Percentiles rank a stretch among this genome's conserved stretches.
phyloP scores from a whole-genome alignment of 2,113 vertebrate species.

The Gracilinanus agilis region DNA sequence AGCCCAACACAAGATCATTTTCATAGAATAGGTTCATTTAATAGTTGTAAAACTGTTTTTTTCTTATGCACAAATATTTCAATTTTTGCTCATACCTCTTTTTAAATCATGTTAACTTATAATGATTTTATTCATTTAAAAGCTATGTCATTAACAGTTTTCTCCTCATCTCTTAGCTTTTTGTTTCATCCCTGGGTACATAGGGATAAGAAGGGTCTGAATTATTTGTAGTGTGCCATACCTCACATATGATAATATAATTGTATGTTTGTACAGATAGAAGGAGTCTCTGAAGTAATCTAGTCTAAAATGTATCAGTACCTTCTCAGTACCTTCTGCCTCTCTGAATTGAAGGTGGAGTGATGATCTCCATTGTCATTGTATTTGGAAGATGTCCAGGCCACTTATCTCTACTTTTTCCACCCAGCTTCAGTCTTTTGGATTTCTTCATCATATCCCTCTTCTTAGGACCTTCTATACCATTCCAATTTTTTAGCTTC shows the following conservation, averaged over 20 bases:
- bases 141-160: neutral
- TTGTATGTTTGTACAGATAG: neutral
- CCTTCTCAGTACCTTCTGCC: neutral
- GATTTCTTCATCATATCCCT: neutral
- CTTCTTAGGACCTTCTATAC: neutral
- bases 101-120: neutral
- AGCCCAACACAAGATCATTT: neutral
- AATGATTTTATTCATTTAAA: neutral
- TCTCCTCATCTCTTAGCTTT: neutral
- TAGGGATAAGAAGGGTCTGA: neutral
- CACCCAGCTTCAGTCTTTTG: neutral
- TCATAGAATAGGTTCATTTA: neutral
- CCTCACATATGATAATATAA: neutral
- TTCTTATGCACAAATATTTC: neutral
- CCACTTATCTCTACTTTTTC: neutral
- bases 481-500: neutral
- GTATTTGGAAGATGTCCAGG: neutral
- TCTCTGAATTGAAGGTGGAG: neutral
- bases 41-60: neutral
- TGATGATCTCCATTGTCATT: neutral
- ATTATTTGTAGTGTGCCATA: neutral
- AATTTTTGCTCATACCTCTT: neutral
- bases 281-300: neutral
- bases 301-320: neutral
- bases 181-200: neutral